A percentile compares a stretch with the other conserved stretches of the same genome.
Evolutionary conservation across 2,888 invertebrate species (phyloP).

Genomic region (Noctua janthe): DNA sequence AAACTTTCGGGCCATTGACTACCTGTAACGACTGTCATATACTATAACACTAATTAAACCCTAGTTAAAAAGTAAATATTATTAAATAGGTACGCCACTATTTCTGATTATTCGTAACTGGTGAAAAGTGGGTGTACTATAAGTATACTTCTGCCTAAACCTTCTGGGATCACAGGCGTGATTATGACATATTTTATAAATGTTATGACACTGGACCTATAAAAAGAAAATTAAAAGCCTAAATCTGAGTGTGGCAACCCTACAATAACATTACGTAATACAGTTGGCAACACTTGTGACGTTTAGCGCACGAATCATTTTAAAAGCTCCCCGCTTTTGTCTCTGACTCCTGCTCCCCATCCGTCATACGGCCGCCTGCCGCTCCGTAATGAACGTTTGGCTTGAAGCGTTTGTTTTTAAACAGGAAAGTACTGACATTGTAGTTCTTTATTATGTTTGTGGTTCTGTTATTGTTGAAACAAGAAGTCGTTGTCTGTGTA

Average conservation of each 20-base stretch:
- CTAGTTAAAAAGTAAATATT: not conserved
- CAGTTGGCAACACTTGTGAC: slow-evolving; percentile 50
- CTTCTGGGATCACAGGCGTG: not conserved
- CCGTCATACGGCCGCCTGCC: not conserved
- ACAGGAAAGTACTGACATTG: slow-evolving; percentile 1
- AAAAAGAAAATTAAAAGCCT: not conserved
- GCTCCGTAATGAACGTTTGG: slow-evolving; percentile 24
- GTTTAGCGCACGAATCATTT: slow-evolving; percentile 54
- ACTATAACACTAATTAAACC: not conserved
- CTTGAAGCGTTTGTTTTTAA: slow-evolving; percentile 26
- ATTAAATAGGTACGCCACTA: not conserved
- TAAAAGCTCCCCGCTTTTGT: slow-evolving; percentile 57
- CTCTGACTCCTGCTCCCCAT: slow-evolving; percentile 18
- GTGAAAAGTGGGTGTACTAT: not conserved
- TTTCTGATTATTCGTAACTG: not conserved
- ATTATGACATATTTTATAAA: not conserved
- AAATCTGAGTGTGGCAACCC: slow-evolving; percentile 30
- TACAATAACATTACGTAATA: slow-evolving; percentile 42
- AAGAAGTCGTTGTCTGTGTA: not conserved
- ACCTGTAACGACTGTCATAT: too few relatives aligned
- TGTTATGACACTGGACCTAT: not conserved
- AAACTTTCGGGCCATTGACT: too few relatives aligned
- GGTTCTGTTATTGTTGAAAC: not conserved
- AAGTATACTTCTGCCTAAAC: not conserved
- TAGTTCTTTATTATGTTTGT: slow-evolving; percentile 6